Percentiles rank a stretch among this genome's conserved stretches.
Evolutionary conservation across 2,113 vertebrate genomes (phyloP).

Genomic region (Nesogale talazaci): DNA sequence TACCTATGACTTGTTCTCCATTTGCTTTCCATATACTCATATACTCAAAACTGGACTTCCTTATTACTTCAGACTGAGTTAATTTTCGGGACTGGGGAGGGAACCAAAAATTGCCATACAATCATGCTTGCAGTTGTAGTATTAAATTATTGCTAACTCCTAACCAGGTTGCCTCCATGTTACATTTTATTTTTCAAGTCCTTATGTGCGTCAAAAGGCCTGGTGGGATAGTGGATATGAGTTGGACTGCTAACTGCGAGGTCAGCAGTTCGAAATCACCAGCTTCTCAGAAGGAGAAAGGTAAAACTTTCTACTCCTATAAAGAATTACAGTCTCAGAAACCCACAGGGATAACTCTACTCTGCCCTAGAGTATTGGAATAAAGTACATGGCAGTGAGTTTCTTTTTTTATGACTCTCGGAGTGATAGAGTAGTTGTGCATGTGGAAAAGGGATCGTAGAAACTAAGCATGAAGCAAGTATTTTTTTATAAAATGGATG

Average conservation of each 20-base stretch:
- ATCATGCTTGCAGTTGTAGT: background rate
- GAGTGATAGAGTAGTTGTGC: background rate
- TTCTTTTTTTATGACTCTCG: background rate
- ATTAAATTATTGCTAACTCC: background rate
- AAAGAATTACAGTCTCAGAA: too few species aligned
- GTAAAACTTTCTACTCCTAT: too few species aligned
- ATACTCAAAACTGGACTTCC: background rate
- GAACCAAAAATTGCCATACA: background rate
- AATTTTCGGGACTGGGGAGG: too few species aligned
- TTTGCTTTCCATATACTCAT: constrained; percentile 41
- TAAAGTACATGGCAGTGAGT: too few species aligned
- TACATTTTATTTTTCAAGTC: constrained; percentile 1
- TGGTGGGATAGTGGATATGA: too few species aligned
- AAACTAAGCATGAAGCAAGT: constrained; percentile 25
- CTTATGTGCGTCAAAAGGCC: too few species aligned
- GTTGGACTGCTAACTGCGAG: too few species aligned
- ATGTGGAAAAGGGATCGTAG: background rate
- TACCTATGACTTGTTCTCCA: constrained; percentile 33
- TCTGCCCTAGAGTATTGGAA: too few species aligned
- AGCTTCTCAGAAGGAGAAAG: too few species aligned
- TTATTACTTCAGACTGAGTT: background rate
- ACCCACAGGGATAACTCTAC: too few species aligned
- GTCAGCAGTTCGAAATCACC: too few species aligned
- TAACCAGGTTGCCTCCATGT: background rate
- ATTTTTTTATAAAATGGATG: constrained; percentile 24